Percentiles rank a stretch among this genome's conserved stretches.
Evolutionary conservation across 1,140 invertebrate species (phyloP).

Genomic region (Sycophaga agraensis): DNA sequence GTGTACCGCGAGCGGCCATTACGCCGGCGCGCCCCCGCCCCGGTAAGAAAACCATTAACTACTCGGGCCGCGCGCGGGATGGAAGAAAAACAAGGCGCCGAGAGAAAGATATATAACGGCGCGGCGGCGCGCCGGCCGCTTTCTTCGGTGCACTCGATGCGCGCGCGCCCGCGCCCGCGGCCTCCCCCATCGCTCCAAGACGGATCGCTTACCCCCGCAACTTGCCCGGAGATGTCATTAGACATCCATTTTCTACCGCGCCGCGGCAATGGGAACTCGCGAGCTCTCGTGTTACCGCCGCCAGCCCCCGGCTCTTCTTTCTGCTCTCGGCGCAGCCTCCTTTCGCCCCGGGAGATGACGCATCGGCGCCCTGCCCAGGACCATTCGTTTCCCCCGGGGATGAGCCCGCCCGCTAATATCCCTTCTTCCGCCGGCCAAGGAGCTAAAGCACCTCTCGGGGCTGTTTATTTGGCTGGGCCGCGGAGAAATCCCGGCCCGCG

Average conservation of each 20-base stretch:
- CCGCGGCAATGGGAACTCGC: not conserved
- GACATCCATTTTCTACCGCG: conserved; percentile 43
- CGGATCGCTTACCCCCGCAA: conserved; percentile 42
- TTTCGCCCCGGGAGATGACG: not conserved
- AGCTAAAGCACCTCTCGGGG: too few species aligned
- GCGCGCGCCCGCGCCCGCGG: too few species aligned
- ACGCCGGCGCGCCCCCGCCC: conserved; percentile 5
- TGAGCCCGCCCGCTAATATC: too few species aligned
- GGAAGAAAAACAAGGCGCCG: conserved; percentile 50
- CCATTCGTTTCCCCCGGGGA: not conserved
- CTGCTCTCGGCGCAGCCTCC: not conserved
- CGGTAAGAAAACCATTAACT: conserved; percentile 56
- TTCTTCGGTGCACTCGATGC: too few species aligned
- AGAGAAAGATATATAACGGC: conserved; percentile 29
- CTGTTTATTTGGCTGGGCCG: too few species aligned
- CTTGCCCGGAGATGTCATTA: conserved; percentile 39
- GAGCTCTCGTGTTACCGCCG: too few species aligned
- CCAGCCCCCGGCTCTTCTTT: too few species aligned
- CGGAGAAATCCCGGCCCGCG: too few species aligned
- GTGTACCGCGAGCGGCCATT: conserved; percentile 19
- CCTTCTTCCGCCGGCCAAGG: too few species aligned
- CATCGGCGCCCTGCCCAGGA: not conserved
- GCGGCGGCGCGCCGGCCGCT: too few species aligned
- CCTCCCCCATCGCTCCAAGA: conserved; percentile 49
- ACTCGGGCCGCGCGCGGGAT: conserved; percentile 44